phyloP scores from a whole-genome alignment of 2,797 vertebrate species.

The Cephalopachus bancanus region DNA sequence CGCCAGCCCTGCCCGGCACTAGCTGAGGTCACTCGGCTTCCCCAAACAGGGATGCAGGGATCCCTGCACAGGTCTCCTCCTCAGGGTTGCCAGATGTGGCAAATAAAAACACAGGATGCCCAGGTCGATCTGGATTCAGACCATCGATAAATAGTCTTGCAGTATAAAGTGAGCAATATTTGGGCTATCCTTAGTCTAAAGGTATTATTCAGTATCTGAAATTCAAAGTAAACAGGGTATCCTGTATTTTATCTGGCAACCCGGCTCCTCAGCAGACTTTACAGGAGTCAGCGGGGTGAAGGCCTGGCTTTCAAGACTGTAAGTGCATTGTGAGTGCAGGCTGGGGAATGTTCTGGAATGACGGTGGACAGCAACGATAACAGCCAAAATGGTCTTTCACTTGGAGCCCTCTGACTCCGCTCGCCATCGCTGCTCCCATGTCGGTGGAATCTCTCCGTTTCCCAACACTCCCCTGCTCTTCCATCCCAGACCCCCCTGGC shows the following conservation, averaged over 20 bases:
- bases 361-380: not conserved
- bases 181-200: slow-evolving; percentile 10
- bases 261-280: not conserved
- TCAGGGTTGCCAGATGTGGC: not conserved
- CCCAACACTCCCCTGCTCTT: not conserved
- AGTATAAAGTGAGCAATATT: not conserved
- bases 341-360: not conserved
- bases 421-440: too few species aligned
- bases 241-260: slow-evolving; percentile 39
- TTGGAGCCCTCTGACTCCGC: too few species aligned
- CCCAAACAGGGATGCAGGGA: not conserved
- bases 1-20: not conserved
- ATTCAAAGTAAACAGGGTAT: not conserved
- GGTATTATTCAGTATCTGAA: not conserved
- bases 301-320: not conserved
- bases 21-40: not conserved
- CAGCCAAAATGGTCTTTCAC: not conserved
- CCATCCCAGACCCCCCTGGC: not conserved
- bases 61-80: not conserved
- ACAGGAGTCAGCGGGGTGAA: not conserved
- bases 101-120: not conserved
- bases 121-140: not conserved
- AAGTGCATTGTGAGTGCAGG: not conserved
- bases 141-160: slow-evolving; percentile 8
- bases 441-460: not conserved